Base-by-base conservation (phyloP, 2,888 invertebrate genomes). In the Caenorhabditis uteleia region DNA sequence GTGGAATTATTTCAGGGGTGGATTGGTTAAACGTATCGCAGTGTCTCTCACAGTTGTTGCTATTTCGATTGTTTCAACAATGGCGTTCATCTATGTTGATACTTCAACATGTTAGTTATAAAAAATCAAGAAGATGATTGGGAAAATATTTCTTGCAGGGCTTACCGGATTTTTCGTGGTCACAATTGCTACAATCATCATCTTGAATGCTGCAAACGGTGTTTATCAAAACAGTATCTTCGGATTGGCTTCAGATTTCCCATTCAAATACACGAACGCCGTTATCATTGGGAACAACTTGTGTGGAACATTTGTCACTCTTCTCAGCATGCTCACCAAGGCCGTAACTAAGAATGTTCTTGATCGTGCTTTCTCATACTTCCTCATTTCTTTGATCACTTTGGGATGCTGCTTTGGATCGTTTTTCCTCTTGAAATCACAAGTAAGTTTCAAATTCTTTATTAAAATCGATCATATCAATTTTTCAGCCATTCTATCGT, bases 181-280 rank as follows among this genome's bases (percentile, higher is more conserved):
- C 1, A 86, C 86, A 6, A 85, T 87, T 82, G 64, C 81, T 29
- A 80, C 84, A 3, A 85, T 85, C 27, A 83, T 85, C 29, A 68
- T 86, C 7, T 77, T 86, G 29, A 86, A 87, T 74, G 91, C 89
- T 88, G 90, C 91, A 46, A 91, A 92, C 86, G 97, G 95, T 39
- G 90, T 98, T 78, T 98, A 95, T 86, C 82, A 82, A 61, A 76
- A 74, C 56, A 66, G 69, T 29, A 70, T 95, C 26, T 98, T 90
- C 85, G 97, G 97, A n/a, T 89, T 95, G 86, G 94, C 92, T 3
- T 95, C 94, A 0, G 90, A 91, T 72, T 87, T 97, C 50, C 97
- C 95, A 0, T 70, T 72, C 69, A 67, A 69, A 47, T 76, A 74
- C 83, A 93, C 93, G 0, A 95, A 95, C 73, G 95, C 94, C 50